Evolutionary conservation across 1,140 invertebrate genomes (phyloP).

Genomic region (Zeugodacus cucurbitae): DNA sequence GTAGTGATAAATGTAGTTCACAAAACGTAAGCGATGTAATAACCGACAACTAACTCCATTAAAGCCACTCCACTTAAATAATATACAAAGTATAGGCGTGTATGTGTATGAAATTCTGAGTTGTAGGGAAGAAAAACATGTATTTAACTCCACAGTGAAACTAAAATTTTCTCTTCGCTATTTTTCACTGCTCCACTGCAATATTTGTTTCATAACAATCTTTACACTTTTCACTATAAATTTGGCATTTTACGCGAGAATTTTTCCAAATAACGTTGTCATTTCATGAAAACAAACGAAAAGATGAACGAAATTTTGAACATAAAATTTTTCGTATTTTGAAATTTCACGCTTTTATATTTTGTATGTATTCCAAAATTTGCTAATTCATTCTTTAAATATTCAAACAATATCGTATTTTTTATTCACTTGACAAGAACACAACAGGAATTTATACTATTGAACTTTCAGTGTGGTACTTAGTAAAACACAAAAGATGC

Average conservation of each 20-base stretch:
- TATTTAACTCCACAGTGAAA: background rate
- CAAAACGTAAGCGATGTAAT: background rate
- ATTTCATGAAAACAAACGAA: background rate
- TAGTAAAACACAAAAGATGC: background rate
- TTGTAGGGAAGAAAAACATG: background rate
- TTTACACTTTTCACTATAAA: background rate
- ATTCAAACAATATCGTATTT: background rate
- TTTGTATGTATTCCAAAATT: background rate
- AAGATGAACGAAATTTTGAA: background rate
- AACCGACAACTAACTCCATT: background rate
- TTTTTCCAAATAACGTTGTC: background rate
- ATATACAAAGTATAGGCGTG: no score
- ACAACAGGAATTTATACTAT: background rate
- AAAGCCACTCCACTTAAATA: background rate
- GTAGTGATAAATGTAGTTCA: background rate
- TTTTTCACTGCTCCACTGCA: background rate
- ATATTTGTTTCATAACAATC: no score
- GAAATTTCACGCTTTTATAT: background rate
- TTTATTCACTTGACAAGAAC: background rate
- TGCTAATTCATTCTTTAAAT: background rate
- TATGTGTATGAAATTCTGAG: no score
- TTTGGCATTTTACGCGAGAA: background rate
- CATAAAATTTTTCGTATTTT: background rate
- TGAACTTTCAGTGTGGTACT: background rate
- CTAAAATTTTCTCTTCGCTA: background rate